phyloP scores from a whole-genome alignment of 2,797 vertebrate species.

The Heliangelus exortis region DNA sequence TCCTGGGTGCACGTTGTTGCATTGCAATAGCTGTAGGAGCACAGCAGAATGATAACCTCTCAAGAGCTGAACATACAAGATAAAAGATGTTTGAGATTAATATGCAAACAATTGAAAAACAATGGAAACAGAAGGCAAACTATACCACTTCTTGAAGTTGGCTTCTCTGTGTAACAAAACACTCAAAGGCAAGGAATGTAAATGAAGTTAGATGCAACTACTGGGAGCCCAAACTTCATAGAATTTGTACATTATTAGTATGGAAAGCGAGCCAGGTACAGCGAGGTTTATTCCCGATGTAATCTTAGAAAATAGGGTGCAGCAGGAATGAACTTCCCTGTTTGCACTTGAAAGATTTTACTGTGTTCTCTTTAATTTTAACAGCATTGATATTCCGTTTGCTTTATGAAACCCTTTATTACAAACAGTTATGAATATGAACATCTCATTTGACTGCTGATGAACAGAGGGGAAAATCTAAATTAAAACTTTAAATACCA shows the following conservation, averaged over 20 bases:
- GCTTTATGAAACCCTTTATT: conserved; percentile 83
- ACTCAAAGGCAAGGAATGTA: not conserved
- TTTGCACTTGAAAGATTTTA: conserved; percentile 64
- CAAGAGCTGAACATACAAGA: conserved; percentile 48
- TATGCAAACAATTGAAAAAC: conserved; percentile 29
- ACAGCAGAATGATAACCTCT: not conserved
- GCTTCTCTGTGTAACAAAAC: not conserved
- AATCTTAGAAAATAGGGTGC: conserved; percentile 44
- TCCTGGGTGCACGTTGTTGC: not conserved
- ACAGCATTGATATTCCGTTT: conserved; percentile 79
- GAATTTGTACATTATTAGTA: not conserved
- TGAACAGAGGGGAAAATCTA: conserved; percentile 88
- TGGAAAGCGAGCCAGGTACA: not conserved
- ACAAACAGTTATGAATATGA: conserved; percentile 84
- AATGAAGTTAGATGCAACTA: not conserved
- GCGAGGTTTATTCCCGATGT: not conserved
- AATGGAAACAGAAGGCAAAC: conserved; percentile 20
- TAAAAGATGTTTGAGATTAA: conserved; percentile 61
- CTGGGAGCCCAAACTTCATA: not conserved
- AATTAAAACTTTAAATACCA: conserved; percentile 99
- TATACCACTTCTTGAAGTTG: not conserved
- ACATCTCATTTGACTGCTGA: conserved; percentile 84
- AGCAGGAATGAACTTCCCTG: conserved; percentile 57
- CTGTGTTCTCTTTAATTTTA: conserved; percentile 75
- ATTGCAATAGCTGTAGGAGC: not conserved